Evolutionary conservation across 2,797 vertebrate species (phyloP), one percentile per base, ranked within the genome.

Genomic region (Xyrichtys novacula): DNA sequence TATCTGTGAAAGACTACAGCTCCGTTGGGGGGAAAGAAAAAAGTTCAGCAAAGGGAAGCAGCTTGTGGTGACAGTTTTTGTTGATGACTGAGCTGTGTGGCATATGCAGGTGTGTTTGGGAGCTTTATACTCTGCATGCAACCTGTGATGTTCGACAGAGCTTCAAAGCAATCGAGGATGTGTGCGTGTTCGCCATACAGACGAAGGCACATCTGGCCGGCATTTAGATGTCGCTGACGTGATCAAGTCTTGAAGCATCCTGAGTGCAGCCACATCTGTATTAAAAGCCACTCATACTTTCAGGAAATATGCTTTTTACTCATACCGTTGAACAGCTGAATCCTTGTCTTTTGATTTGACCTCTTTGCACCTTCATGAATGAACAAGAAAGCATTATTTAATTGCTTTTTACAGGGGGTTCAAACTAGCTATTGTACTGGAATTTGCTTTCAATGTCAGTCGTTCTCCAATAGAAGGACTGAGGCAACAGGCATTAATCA

Each of bases 151-250:
- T 55, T 20, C 39, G 54, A 59, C 65, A n/a, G 44, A 65, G 38
- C 74, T 50, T 82, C 52, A 65, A 58, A 83, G 65, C 39, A 46
- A 50, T 67, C 32, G 48, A 44, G 11, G 31, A 7, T 6, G 8
- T 43, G 6, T 36, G 26, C 1, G 28, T 47, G 36, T 56, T 68
- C 42, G n/a, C 47, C 46, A 20, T 53, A 36, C 34, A 48, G 62
- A 78, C 58, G 57, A 1, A 42, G 17, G 39, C 40, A 79, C 72
- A 62, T 59, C 50, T 59, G 71, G 43, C 48, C 11, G 0, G 25
- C 19, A 20, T 50, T 4, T 16, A 49, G 36, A 71, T 65, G 56
- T 34, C 22, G 20, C 43, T 10, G 40, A 56, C 48, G 40, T 46
- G 43, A 46, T 4, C 1, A 6, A 28, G n/a, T 22, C 46, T 23